These are phyloP conservation scores for Drosophila virilis DNA, from an alignment of 1,140 invertebrate genomes.

Conservation along the genomic window DNA sequence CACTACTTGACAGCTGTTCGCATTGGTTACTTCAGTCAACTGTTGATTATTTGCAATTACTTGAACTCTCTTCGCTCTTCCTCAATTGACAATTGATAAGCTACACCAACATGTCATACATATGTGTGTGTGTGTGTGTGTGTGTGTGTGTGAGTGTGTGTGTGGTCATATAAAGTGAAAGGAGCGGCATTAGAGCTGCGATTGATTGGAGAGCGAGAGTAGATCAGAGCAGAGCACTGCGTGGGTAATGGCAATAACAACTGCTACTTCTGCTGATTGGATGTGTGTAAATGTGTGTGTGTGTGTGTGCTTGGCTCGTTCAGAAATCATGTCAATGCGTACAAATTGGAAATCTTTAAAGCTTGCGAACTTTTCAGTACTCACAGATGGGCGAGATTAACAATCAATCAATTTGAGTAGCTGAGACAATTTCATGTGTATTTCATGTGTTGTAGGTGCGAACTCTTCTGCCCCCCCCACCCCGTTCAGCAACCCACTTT, in stretches of 20 bases:
- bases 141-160: constrained; percentile 8
- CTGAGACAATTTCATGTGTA: neutral
- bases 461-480: neutral
- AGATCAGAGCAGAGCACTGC: constrained; percentile 48
- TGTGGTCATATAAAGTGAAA: constrained; percentile 69
- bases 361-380: neutral
- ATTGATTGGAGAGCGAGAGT: constrained; percentile 56
- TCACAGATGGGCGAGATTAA: neutral
- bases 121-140: neutral
- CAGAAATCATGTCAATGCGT: constrained; percentile 71
- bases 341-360: constrained; percentile 62
- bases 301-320: constrained; percentile 6
- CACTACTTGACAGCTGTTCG: constrained; percentile 64
- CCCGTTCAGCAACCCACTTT: too few relatives aligned
- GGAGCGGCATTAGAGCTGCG: constrained; percentile 53
- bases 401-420: constrained; percentile 6
- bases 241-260: constrained; percentile 36
- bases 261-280: neutral
- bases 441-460: constrained; percentile 14
- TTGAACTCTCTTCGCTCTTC: constrained; percentile 69
- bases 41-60: constrained; percentile 57
- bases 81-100: constrained; percentile 77
- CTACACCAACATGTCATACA: constrained; percentile 10
- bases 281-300: too few relatives aligned
- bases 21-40: constrained; percentile 23